Percentiles rank a stretch among this genome's conserved stretches.
phyloP scores from a whole-genome alignment of 2,113 vertebrate species.

The Zeus faber region DNA sequence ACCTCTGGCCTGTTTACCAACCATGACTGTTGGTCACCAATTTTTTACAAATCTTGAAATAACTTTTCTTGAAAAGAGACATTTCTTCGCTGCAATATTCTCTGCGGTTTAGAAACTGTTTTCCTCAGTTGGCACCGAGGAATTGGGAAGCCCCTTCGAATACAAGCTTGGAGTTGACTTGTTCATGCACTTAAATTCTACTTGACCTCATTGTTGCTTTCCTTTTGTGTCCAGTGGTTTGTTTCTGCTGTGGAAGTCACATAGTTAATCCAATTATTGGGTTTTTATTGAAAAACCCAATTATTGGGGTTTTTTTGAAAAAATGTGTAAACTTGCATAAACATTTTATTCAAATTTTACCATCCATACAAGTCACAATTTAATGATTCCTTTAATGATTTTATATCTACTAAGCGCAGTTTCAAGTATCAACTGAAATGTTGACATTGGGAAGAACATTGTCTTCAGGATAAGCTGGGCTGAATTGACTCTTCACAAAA shows the following conservation, averaged over 20 bases:
- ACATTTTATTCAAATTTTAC: conserved; percentile 7
- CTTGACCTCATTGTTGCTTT: background rate
- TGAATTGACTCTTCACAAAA: conserved; percentile 1
- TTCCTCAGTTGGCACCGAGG: background rate
- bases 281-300: conserved; percentile 24
- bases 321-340: conserved; percentile 16
- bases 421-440: no score
- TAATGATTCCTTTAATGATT: conserved; percentile 20
- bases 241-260: background rate
- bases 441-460: no score
- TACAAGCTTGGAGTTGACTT: conserved; percentile 6
- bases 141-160: background rate
- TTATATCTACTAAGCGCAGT: no score
- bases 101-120: no score
- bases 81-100: background rate
- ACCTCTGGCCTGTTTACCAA: background rate
- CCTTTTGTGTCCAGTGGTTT: background rate
- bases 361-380: conserved; percentile 26
- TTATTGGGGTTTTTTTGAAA: conserved; percentile 18
- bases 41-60: conserved; percentile 14
- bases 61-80: no score
- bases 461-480: no score
- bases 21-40: no score
- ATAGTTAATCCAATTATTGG: conserved; percentile 1
- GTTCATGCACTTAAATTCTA: conserved; percentile 3